A percentile compares a stretch with the other conserved stretches of the same genome.
phyloP scores from a whole-genome alignment of 2,113 vertebrate genomes.

The Ceuthmochares aereus region DNA sequence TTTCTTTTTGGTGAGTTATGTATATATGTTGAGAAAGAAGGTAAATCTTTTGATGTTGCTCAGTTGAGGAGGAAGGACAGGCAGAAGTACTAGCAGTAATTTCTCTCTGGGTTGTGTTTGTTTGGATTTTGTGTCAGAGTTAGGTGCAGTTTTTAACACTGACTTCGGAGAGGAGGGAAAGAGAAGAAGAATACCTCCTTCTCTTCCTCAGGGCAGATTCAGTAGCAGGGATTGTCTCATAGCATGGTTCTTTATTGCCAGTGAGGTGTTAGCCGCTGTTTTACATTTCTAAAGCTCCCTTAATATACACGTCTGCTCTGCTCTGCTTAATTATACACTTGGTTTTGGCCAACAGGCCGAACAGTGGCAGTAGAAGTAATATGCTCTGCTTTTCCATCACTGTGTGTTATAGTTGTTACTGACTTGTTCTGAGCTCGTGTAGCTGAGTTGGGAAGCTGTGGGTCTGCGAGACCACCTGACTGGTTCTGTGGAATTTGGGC shows the following conservation, averaged over 20 bases:
- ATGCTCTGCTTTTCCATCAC: not conserved
- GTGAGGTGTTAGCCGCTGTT: slow-evolving; percentile 49
- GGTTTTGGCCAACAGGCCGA: not conserved
- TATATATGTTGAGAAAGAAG: not conserved
- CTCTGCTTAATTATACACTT: not conserved
- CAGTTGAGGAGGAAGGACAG: not conserved
- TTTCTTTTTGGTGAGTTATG: not conserved
- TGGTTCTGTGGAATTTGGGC: not conserved
- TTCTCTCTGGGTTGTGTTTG: not conserved
- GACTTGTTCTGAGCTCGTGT: not conserved
- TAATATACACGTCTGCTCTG: not conserved
- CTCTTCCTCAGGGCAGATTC: not conserved
- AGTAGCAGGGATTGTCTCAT: not conserved
- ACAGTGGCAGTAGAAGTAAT: not conserved
- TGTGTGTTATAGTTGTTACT: not conserved
- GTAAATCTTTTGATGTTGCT: not conserved
- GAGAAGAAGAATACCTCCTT: not conserved
- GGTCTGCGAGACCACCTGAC: not conserved
- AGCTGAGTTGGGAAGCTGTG: not conserved
- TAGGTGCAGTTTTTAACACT: not conserved
- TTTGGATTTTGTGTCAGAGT: not conserved
- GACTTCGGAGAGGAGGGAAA: not conserved
- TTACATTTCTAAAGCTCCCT: slow-evolving; percentile 52
- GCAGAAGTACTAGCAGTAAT: not conserved
- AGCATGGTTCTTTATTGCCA: not conserved